Conservation (phyloP, 2,888 invertebrate species). For the Anticlea derivata region DNA sequence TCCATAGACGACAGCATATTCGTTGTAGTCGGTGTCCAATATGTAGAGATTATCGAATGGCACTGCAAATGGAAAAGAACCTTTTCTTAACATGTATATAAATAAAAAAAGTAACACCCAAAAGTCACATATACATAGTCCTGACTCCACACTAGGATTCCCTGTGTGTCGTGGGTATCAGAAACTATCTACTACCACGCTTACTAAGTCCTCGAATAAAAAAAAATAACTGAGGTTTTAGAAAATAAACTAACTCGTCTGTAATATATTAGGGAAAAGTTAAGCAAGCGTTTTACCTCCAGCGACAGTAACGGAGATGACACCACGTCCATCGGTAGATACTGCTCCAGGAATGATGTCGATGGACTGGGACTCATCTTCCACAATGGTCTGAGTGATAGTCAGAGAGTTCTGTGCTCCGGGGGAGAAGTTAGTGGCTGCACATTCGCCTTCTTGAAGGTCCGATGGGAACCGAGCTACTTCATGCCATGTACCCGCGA, state of each 20-base stretch:
- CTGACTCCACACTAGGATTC: too few relatives aligned
- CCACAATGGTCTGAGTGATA: conserved; percentile 51
- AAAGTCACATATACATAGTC: too few relatives aligned
- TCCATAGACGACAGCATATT: conserved; percentile 86
- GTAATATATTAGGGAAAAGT: too few relatives aligned
- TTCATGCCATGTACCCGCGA: conserved; percentile 69
- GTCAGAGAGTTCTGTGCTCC: conserved; percentile 37
- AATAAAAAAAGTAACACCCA: too few relatives aligned
- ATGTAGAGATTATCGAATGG: conserved; percentile 79
- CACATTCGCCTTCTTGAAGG: conserved; percentile 62
- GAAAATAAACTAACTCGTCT: too few relatives aligned
- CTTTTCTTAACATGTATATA: too few relatives aligned
- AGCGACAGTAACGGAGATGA: conserved; percentile 46
- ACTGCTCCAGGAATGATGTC: conserved; percentile 42
- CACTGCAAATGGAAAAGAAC: conserved; percentile 38
- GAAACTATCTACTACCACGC: too few relatives aligned
- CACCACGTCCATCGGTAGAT: conserved; percentile 49
- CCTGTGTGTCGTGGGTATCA: too few relatives aligned
- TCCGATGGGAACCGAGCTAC: conserved; percentile 66
- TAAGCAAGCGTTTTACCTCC: too few relatives aligned
- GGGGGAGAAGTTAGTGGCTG: conserved; percentile 37
- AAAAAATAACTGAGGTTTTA: too few relatives aligned
- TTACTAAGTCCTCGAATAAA: too few relatives aligned
- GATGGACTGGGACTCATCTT: conserved; percentile 47
- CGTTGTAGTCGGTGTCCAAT: conserved; percentile 85